Percentiles rank a stretch among this genome's conserved stretches.
Evolutionary conservation across 2,797 vertebrate species (phyloP).

Genomic region (Ctenochaetus hawaiiensis): DNA sequence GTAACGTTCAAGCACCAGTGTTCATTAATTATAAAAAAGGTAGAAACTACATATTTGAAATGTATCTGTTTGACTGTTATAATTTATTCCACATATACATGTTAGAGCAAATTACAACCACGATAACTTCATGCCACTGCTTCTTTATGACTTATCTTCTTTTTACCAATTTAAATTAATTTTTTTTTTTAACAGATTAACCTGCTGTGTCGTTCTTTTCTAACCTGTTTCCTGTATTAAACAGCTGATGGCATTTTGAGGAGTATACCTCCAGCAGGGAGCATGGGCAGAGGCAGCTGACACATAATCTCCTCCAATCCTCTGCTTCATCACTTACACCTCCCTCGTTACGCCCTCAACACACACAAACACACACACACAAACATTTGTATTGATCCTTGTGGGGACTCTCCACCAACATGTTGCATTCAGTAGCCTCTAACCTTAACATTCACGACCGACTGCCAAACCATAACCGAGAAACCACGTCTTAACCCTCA

Average conservation of each 20-base stretch:
- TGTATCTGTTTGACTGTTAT: too few relatives aligned
- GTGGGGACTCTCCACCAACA: too few relatives aligned
- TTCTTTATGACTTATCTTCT: not conserved
- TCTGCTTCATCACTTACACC: conserved; percentile 33
- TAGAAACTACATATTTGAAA: not conserved
- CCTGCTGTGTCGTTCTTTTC: not conserved
- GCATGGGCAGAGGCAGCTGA: conserved; percentile 30
- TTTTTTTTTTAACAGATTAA: not conserved
- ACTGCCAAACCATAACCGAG: too few relatives aligned
- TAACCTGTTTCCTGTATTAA: conserved; percentile 15
- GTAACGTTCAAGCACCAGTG: too few relatives aligned
- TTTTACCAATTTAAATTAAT: not conserved
- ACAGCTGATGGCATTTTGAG: conserved; percentile 57
- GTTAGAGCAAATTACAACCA: too few relatives aligned
- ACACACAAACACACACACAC: not conserved
- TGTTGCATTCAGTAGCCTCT: too few relatives aligned
- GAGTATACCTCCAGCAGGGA: conserved; percentile 33
- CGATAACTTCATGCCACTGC: not conserved
- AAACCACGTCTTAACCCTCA: too few relatives aligned
- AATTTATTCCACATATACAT: too few relatives aligned
- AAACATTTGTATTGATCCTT: not conserved
- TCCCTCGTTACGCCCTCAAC: not conserved
- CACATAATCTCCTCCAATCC: conserved; percentile 46
- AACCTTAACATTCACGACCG: too few relatives aligned
- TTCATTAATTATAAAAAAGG: not conserved